Percentiles rank a stretch among this genome's conserved stretches.
These are phyloP conservation scores for Neopipo cinnamomea DNA, from an alignment of 2,113 vertebrate genomes.

Conservation along the genomic window DNA sequence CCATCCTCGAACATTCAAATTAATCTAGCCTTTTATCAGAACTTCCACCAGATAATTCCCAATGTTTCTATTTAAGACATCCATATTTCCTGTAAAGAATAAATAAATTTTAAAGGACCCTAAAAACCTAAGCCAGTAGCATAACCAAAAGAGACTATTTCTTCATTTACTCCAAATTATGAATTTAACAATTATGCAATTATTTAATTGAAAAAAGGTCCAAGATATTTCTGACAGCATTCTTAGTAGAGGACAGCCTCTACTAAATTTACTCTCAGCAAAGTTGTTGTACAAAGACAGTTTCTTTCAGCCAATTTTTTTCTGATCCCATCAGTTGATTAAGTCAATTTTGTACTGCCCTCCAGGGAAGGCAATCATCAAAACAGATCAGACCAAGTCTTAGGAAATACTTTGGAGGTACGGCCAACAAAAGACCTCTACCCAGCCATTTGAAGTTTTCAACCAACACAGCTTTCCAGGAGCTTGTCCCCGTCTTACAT, in stretches of 20 bases:
- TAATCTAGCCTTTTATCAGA: neutral
- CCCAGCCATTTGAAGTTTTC: neutral
- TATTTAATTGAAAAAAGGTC: neutral
- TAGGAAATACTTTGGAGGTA: neutral
- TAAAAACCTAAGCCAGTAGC: neutral
- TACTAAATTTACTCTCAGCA: neutral
- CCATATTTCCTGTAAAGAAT: neutral
- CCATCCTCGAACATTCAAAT: neutral
- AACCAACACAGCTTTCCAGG: neutral
- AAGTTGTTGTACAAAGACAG: neutral
- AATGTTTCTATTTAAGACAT: neutral
- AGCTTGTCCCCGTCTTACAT: neutral
- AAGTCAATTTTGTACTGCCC: neutral
- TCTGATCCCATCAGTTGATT: neutral
- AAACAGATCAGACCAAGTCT: neutral
- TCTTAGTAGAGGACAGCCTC: neutral
- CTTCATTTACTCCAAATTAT: neutral
- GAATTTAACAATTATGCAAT: neutral
- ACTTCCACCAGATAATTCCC: neutral
- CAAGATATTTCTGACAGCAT: neutral
- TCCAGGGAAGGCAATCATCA: neutral
- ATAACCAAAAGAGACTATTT: neutral
- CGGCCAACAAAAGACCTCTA: neutral
- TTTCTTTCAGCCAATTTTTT: neutral
- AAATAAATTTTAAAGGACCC: neutral